These are phyloP conservation scores for Phyllostomus hastatus DNA, from an alignment of 2,113 vertebrate species.

Conservation along the genomic window DNA sequence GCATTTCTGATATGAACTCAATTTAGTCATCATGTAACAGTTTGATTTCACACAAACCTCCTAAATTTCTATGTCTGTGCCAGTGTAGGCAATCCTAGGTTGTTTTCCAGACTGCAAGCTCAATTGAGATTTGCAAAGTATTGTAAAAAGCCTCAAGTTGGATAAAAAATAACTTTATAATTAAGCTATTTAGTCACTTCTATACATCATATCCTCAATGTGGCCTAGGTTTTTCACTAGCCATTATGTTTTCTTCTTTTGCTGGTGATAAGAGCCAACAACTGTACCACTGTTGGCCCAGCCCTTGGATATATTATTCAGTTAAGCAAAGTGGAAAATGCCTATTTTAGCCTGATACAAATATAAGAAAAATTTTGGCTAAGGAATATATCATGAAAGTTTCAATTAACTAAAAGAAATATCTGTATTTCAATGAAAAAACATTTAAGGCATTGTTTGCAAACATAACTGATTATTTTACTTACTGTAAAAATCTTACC, in stretches of 20 bases:
- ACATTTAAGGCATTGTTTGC: not conserved
- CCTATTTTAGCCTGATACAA: not conserved
- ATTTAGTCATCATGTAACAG: not conserved
- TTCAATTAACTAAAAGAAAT: conserved; percentile 21
- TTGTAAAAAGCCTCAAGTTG: not conserved
- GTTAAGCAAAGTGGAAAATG: not conserved
- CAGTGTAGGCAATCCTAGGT: not conserved
- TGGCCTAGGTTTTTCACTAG: conserved; percentile 12
- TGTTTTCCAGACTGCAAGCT: conserved; percentile 19
- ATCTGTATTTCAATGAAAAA: not conserved
- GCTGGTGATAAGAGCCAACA: not conserved
- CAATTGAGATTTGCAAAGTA: not conserved
- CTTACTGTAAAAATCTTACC: not conserved
- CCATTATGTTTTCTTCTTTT: not conserved
- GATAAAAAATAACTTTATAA: not conserved
- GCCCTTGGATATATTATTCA: not conserved
- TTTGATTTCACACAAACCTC: not conserved
- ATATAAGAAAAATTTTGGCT: not conserved
- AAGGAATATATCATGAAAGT: not conserved
- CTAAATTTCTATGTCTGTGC: not conserved
- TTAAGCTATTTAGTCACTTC: conserved; percentile 39
- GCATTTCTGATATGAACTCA: not conserved
- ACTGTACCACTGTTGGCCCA: not conserved
- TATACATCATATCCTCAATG: conserved; percentile 5
- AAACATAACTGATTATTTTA: not conserved